Evolutionary conservation across 2,888 invertebrate genomes (phyloP).

Genomic region (Chorisops tibialis): DNA sequence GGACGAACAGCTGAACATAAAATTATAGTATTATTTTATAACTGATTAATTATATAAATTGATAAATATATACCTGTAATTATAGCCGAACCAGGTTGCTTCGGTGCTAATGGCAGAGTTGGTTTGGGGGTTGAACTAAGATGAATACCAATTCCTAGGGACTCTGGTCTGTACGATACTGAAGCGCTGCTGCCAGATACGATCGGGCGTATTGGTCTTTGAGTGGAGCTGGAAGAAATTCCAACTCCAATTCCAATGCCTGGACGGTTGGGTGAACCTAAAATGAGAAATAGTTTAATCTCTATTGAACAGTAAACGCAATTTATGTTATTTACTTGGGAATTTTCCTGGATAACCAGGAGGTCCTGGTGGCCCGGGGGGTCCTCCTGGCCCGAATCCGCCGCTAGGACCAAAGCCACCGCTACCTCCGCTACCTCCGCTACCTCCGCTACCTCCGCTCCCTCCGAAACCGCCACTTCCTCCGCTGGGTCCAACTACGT

Average conservation of each 20-base stretch:
- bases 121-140: constrained; percentile 7
- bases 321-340: neutral
- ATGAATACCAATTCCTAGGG: constrained; percentile 31
- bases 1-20: neutral
- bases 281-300: neutral
- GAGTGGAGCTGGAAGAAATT: neutral
- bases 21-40: too few species aligned
- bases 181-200: constrained; percentile 1
- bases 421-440: constrained; percentile 41
- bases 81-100: neutral
- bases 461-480: constrained; percentile 30
- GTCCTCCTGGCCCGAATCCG: constrained; percentile 43
- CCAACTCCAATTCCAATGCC: neutral
- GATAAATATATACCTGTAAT: too few species aligned
- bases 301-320: neutral
- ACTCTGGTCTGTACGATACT: constrained; percentile 28
- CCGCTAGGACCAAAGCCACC: constrained; percentile 33
- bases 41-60: too few species aligned
- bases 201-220: constrained; percentile 16
- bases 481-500: constrained; percentile 49
- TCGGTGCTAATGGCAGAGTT: neutral
- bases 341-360: constrained; percentile 35
- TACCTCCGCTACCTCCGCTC: constrained; percentile 41
- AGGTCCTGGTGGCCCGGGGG: constrained; percentile 45
- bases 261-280: neutral